These are phyloP conservation scores for Ahaetulla prasina DNA, from an alignment of 2,113 vertebrate genomes.

Conservation along the genomic window DNA sequence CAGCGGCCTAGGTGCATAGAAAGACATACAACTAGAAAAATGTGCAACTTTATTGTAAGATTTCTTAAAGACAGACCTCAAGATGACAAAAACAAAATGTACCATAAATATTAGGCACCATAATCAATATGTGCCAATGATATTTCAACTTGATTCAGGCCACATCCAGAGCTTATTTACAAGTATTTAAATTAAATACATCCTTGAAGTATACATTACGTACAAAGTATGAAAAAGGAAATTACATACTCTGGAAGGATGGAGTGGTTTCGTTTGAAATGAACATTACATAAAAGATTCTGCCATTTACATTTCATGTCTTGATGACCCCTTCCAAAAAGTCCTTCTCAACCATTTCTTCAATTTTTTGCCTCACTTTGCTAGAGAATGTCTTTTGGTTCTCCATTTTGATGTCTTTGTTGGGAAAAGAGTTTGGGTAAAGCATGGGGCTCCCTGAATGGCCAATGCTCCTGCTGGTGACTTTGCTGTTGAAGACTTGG, in stretches of 20 bases:
- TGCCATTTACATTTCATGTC: conserved; percentile 73
- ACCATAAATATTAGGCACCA: conserved; percentile 70
- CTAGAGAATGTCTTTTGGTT: conserved; percentile 92
- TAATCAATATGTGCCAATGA: conserved; percentile 74
- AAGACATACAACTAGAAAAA: conserved; percentile 61
- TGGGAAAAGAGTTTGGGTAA: conserved; percentile 71
- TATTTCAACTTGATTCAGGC: conserved; percentile 80
- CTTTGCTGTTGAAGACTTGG: conserved; percentile 95
- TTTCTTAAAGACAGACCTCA: conserved; percentile 64
- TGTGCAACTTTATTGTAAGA: conserved; percentile 69
- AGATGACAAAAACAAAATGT: conserved; percentile 64
- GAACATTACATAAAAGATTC: conserved; percentile 44
- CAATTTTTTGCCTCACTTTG: conserved; percentile 92
- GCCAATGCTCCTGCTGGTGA: conserved; percentile 81
- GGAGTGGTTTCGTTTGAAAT: conserved; percentile 58
- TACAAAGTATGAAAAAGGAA: conserved; percentile 76
- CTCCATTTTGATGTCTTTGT: conserved; percentile 90
- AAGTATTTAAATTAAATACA: conserved; percentile 94
- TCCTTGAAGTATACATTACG: conserved; percentile 79
- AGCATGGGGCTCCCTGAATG: conserved; percentile 76
- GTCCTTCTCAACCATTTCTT: conserved; percentile 98
- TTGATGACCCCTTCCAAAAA: conserved; percentile 95
- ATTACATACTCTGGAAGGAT: conserved; percentile 71
- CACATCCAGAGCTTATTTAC: conserved; percentile 88
- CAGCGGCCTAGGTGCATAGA: background rate